Evolutionary conservation across 2,888 invertebrate species (phyloP), one percentile per base, ranked within the genome.

Genomic region (Synergus itoensis): DNA sequence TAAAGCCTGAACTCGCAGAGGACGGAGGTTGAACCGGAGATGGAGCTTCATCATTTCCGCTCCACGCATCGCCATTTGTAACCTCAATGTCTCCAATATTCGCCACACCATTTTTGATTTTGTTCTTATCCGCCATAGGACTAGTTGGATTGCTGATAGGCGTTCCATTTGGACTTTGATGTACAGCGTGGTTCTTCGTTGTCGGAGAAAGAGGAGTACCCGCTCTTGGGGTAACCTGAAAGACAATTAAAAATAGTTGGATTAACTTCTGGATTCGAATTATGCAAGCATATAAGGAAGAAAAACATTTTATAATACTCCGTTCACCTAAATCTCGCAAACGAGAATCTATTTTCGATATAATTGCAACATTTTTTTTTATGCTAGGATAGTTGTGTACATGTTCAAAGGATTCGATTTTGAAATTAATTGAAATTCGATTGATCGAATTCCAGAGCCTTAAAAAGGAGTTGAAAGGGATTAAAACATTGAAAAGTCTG

Each of bases 1-100:
- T 97, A 93, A 97, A 97, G 75, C 97, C 97, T 82, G 97, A 97
- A 82, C 95, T 95, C 84, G 95, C 96, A 85, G 95, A 96, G 90
- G 95, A 95, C 86, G 95, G 96, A 84, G 95, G 95, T 87, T 96
- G 92, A 89, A 90, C 89, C 53, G 90, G 92, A 53, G 90, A 94
- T 91, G 89, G 94, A 91, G 93, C 94, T 88, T 94, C 92, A 77
- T 90, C 91, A 84, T 87, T 90, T 53, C 88, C 93, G 73, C 92
- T 92, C 92, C 93, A 93, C 81, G 92, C 93, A 84, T 92, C 92
- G 80, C 92, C 91, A 82, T 89, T 92, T 69, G 93, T 92, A 84
- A 93, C 93, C 85, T 93, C 93, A 87, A 93, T 92, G 85, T 93
- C 93, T 78, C 91, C 92, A 84, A 92, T 93, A 80, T 87, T 90